Evolutionary conservation across 2,888 invertebrate genomes (phyloP), one percentile per base, ranked within the genome.

Genomic region (Nomada hirtipes): DNA sequence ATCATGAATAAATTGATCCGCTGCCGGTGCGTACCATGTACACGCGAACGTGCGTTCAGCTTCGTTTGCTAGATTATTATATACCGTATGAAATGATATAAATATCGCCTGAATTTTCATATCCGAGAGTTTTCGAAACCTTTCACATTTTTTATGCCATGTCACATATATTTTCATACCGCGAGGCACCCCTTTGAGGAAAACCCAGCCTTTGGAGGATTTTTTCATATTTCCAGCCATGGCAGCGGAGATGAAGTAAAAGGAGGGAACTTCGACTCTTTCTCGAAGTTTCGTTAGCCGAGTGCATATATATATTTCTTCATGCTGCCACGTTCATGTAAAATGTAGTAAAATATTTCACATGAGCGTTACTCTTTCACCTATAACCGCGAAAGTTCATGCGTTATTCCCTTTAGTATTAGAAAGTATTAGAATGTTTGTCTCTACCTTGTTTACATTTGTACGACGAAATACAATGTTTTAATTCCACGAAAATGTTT

Each of bases 351-450:
- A 20, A 47, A 26, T 47, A 44, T 29, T 47, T 11, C 20, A n/a
- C 47, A 47, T n/a, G 59, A 70, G 44, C 26, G 15, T 59, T n/a
- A 9, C n/a, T 50, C 36, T n/a, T 50, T 60, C 29, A 20, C 10
- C 4, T 10, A 13, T 4, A 60, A 60, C 9, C 50, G 4, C 20
- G 36, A 50, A 70, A 52, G 29, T 59, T 68, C 42, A 26, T n/a
- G 26, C 20, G 47, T 20, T 4, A 18, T 26, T 23, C 23, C 23
- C 9, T 70, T 70, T 70, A 36, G 50, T 50, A 10, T 70, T 70
- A 20, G 60, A 29, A 60, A 60, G 57, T 50, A 70, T 29, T 26
- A 70, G 59, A n/a, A 18, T 47, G 50, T 60, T 20, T n/a, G n/a
- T 29, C 10, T 26, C 18, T 36, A 3, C 1, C 1, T 10, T 13